phyloP scores from a whole-genome alignment of 1,140 invertebrate genomes.

The Halyomorpha halys region DNA sequence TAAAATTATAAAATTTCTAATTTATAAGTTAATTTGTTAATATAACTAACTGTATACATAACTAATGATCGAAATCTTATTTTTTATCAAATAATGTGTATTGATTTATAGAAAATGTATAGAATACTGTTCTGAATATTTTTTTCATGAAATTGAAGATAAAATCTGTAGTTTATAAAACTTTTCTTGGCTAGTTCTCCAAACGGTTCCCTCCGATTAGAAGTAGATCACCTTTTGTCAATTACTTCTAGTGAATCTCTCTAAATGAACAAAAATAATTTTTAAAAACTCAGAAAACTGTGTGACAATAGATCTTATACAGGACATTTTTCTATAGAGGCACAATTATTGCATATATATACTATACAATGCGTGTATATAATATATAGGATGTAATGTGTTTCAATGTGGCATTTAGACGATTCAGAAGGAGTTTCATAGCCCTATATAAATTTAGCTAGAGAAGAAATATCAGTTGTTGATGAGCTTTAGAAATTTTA shows the following conservation, averaged over 20 bases:
- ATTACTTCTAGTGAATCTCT: constrained; percentile 25
- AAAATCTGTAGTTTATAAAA: too few relatives aligned
- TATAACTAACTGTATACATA: too few relatives aligned
- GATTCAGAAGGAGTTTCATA: constrained; percentile 20
- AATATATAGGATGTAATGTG: constrained; percentile 17
- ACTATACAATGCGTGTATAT: constrained; percentile 17
- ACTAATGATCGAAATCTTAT: too few relatives aligned
- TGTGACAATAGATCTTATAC: constrained; percentile 31
- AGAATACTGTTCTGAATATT: too few relatives aligned
- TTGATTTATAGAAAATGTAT: too few relatives aligned
- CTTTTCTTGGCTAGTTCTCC: too few relatives aligned
- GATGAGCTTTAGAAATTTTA: constrained; percentile 18
- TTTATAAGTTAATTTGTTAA: too few relatives aligned
- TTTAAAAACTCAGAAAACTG: constrained; percentile 24
- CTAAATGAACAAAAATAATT: constrained; percentile 16
- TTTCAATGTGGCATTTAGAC: constrained; percentile 17
- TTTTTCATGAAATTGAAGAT: too few relatives aligned
- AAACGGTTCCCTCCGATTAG: not conserved
- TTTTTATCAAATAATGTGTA: too few relatives aligned
- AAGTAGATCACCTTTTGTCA: constrained; percentile 27
- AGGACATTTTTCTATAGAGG: constrained; percentile 29
- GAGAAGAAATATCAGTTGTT: constrained; percentile 7
- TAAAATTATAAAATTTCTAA: too few relatives aligned
- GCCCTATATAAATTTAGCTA: constrained; percentile 20
- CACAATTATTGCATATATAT: constrained; percentile 19